Evolutionary conservation across 2,113 vertebrate species (phyloP).

Genomic region (Cichladusa arquata): DNA sequence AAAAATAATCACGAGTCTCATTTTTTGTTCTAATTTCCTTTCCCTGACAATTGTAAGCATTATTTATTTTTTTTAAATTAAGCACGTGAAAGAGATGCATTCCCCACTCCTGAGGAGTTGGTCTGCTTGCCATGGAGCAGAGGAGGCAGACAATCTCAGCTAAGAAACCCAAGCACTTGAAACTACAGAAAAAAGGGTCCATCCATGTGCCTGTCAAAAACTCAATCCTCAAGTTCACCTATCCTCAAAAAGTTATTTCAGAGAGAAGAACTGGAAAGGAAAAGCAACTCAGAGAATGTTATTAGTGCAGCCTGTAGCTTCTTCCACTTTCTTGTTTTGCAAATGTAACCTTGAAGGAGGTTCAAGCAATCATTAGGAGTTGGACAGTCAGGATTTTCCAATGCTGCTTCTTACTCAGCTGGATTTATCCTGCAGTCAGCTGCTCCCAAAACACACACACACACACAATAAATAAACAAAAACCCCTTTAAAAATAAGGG

Average conservation of each 20-base stretch:
- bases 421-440: neutral
- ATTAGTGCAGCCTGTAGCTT: neutral
- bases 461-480: neutral
- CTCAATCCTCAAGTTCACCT: neutral
- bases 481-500: rapidly evolving
- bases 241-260: neutral
- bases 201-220: neutral
- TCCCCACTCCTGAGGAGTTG: neutral
- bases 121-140: neutral
- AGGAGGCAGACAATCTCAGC: neutral
- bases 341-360: neutral
- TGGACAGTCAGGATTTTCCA: neutral
- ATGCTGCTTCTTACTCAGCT: neutral
- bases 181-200: neutral
- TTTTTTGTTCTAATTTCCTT: neutral
- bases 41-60: neutral
- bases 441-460: neutral
- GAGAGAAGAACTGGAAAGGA: neutral
- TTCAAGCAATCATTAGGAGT: neutral
- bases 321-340: neutral
- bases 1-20: neutral
- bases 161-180: neutral
- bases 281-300: neutral
- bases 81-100: neutral
- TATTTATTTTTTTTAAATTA: neutral